Percentiles rank a stretch among this genome's conserved stretches.
phyloP scores from a whole-genome alignment of 2,113 vertebrate genomes.

The Opisthocomus hoazin region DNA sequence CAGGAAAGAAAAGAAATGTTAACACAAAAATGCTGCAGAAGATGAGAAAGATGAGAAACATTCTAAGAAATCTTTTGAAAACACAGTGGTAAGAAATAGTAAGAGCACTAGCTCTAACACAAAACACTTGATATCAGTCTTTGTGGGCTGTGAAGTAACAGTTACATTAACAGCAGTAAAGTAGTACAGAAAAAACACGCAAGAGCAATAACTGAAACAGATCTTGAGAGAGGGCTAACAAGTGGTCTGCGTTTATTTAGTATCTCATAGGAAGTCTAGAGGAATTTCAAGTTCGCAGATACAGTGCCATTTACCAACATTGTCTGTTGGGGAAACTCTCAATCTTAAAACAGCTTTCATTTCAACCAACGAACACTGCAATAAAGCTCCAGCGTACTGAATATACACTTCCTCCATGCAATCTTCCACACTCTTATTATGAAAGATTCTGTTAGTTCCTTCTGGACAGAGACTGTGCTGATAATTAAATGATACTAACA shows the following conservation, averaged over 20 bases:
- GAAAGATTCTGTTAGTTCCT: not conserved
- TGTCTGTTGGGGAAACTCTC: not conserved
- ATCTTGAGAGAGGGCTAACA: not conserved
- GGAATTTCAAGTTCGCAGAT: not conserved
- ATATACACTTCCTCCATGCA: not conserved
- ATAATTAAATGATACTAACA: not conserved
- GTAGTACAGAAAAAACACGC: rapidly evolving
- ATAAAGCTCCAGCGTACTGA: not conserved
- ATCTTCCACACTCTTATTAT: not conserved
- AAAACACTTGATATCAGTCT: not conserved
- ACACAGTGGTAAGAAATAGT: not conserved
- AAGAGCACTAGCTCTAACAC: not conserved
- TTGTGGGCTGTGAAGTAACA: not conserved
- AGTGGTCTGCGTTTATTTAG: not conserved
- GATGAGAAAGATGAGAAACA: not conserved
- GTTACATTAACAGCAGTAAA: not conserved
- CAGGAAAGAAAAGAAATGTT: not conserved
- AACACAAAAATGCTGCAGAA: not conserved
- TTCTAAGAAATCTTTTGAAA: not conserved
- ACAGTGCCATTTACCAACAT: not conserved
- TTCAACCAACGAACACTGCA: not conserved
- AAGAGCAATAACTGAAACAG: not conserved
- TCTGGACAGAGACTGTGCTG: not conserved
- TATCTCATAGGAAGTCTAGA: not conserved
- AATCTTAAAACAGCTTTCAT: not conserved